Percentiles rank a stretch among this genome's conserved stretches.
phyloP scores from a whole-genome alignment of 2,888 invertebrate species.

The Nebria brevicollis region DNA sequence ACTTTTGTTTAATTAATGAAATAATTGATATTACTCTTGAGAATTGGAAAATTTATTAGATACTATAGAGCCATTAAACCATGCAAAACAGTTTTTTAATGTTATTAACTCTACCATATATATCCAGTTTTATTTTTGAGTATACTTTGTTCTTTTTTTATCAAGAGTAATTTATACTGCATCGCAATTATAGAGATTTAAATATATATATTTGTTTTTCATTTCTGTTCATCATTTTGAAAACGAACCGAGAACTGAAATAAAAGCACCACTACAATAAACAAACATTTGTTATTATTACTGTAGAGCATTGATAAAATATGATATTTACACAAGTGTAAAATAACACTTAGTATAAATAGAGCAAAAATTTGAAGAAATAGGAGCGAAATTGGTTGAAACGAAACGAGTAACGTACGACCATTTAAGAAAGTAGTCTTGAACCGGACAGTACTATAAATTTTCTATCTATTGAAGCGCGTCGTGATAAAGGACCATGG shows the following conservation, averaged over 20 bases:
- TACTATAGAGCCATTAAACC: background rate
- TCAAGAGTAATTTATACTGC: too few relatives aligned
- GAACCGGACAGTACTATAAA: constrained; percentile 32
- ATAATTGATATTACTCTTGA: background rate
- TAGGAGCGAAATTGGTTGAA: constrained; percentile 23
- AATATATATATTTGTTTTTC: too few relatives aligned
- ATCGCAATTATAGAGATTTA: too few relatives aligned
- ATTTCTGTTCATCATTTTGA: too few relatives aligned
- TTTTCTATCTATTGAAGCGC: constrained; percentile 40
- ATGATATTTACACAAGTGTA: background rate
- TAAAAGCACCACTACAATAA: background rate
- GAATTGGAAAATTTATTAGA: background rate
- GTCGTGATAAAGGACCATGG: constrained; percentile 36
- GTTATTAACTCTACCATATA: too few relatives aligned
- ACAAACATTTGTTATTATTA: background rate
- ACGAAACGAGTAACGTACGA: constrained; percentile 27
- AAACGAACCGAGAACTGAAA: background rate
- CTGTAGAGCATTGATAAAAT: background rate
- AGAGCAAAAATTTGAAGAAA: constrained; percentile 20
- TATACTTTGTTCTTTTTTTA: too few relatives aligned
- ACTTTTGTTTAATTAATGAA: background rate
- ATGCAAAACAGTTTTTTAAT: background rate
- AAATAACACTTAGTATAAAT: constrained; percentile 15
- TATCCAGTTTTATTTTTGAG: too few relatives aligned
- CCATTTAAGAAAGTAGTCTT: constrained; percentile 41